phyloP scores from a whole-genome alignment of 2,113 vertebrate genomes.

The Hymenochirus boettgeri region DNA sequence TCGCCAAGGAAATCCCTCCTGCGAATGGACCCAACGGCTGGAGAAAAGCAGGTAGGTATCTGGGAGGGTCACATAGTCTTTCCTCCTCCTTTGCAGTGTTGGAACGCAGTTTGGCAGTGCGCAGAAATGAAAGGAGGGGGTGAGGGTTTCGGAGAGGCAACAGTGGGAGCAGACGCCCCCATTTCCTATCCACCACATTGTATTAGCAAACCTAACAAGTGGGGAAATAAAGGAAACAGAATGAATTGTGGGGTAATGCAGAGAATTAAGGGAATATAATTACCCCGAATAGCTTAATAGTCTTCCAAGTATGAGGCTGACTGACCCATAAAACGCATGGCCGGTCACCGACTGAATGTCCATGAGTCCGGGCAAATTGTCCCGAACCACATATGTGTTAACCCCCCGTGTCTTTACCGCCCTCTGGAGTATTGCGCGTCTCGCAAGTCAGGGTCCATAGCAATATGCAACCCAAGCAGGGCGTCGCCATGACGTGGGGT shows the following conservation, averaged over 20 bases:
- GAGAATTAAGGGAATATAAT: not conserved
- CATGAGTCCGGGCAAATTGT: constrained; percentile 94
- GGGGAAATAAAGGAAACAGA: not conserved
- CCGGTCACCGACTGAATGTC: constrained; percentile 94
- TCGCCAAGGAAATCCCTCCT: constrained; percentile 94
- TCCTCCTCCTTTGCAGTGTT: constrained; percentile 82
- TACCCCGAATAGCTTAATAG: no score
- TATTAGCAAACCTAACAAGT: no score
- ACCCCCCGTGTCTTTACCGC: constrained; percentile 84
- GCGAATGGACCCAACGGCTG: constrained; percentile 90
- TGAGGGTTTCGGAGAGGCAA: constrained; percentile 87
- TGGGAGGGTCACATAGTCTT: constrained; percentile 84
- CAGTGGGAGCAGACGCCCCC: constrained; percentile 86
- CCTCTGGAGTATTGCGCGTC: constrained; percentile 92
- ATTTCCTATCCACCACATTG: no score
- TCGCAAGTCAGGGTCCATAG: constrained; percentile 99
- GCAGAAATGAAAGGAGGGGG: constrained; percentile 83
- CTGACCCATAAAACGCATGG: no score
- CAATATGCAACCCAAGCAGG: constrained; percentile 82
- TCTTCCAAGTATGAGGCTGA: no score
- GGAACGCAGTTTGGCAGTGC: constrained; percentile 92
- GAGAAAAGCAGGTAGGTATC: constrained; percentile 95
- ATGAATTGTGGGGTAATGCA: not conserved
- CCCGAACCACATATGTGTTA: constrained; percentile 82
- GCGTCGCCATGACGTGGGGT: constrained; percentile 94